Evolutionary conservation across 2,113 vertebrate species (phyloP), one percentile per base, ranked within the genome.

Genomic region (Urocolius indicus): DNA sequence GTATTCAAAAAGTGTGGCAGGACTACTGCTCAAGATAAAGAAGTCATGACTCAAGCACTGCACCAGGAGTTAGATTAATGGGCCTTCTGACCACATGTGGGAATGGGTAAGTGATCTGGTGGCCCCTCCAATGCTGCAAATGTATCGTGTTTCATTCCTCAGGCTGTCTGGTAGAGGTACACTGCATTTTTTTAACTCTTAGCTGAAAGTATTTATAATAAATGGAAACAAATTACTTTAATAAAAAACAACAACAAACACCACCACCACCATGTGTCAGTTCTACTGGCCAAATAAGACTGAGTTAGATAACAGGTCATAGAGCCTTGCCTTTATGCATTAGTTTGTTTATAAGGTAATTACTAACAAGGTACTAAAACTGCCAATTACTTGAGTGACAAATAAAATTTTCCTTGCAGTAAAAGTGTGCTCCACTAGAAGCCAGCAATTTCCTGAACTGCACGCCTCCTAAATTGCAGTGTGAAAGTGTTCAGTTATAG

Each of bases 291-390:
- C 79, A 92, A 97, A 94, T 92, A 96, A 97, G 93, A 97, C 93
- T 11, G 26, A 92, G 96, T 94, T 88, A 98, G 97, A 96, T 97
- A 97, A 97, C 96, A 96, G 96, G 92, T 97, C 96, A 97, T 36
- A 98, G 97, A 98, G 94, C 86, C 96, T 96, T 91, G 93, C 95
- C 51, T 96, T 98, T 98, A 97, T 96, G 95, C 97, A 98, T 99
- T 98, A 98, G 96, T 99, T 99, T 98, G 98, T 99, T 99, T 99
- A 99, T 98, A 99, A 99, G 98, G 98, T 98, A 98, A 99, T 99
- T 99, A 99, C 98, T 98, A 98, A 98, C 98, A 99, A 98, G 98
- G 98, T 98, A 99, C 99, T 99, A 98, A 99, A 99, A 98, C 98
- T 98, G 98, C 98, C 99, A 99, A 99, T 99, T 99, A 99, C 98